Evolutionary conservation across 92 coral and sea anemone genomes (phyloP).

Genomic region (Diadumene lineata): DNA sequence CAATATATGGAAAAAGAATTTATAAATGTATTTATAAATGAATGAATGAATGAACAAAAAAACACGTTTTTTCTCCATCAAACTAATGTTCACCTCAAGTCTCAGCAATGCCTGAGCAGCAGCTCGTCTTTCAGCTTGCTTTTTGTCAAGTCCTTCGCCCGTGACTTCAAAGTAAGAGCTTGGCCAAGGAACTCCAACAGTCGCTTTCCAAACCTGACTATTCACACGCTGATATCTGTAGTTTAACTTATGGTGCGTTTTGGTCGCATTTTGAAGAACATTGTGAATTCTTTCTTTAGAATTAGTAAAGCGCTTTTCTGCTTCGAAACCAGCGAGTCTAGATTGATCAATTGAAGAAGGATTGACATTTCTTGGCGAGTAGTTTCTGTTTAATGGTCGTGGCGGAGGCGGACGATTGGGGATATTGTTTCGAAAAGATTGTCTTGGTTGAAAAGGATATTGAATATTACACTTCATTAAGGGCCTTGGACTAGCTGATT

Average conservation of each 20-base stretch:
- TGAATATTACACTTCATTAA: slow-evolving; percentile 17
- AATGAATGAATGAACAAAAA: too few relatives aligned
- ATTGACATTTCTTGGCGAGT: background rate
- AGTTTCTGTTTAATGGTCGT: background rate
- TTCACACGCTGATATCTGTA: slow-evolving; percentile 37
- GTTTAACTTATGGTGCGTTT: slow-evolving; percentile 48
- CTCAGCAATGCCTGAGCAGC: slow-evolving; percentile 77
- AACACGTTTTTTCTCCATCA: too few relatives aligned
- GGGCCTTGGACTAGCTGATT: slow-evolving; percentile 28
- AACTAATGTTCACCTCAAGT: slow-evolving; percentile 65
- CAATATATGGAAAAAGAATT: too few relatives aligned
- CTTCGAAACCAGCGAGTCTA: slow-evolving; percentile 62
- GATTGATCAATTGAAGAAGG: slow-evolving; percentile 26
- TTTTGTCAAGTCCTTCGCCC: slow-evolving; percentile 69
- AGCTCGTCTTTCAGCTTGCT: slow-evolving; percentile 76
- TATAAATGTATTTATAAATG: too few relatives aligned
- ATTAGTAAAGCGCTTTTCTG: slow-evolving; percentile 65
- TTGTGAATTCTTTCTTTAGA: slow-evolving; percentile 82
- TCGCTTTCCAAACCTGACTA: slow-evolving; percentile 55
- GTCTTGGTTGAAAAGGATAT: slow-evolving; percentile 26
- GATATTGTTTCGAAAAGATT: slow-evolving; percentile 17
- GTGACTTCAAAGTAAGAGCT: slow-evolving; percentile 45
- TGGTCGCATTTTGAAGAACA: slow-evolving; percentile 70
- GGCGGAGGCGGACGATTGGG: slow-evolving; percentile 13
- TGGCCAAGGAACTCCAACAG: slow-evolving; percentile 68